These are phyloP conservation scores for Oostethus manadensis DNA, from an alignment of 2,113 vertebrate species.

Conservation along the genomic window DNA sequence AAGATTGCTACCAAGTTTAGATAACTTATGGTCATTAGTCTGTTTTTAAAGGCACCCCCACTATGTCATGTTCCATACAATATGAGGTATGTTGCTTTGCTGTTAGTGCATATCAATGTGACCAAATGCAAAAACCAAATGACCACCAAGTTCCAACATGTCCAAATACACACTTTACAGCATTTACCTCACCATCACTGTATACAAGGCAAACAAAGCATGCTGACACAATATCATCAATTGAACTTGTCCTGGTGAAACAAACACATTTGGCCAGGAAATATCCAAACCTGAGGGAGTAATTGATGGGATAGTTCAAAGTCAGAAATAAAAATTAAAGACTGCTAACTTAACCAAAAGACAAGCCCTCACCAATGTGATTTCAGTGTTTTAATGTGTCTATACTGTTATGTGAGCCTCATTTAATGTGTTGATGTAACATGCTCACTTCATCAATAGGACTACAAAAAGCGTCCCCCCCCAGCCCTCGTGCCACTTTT, in stretches of 20 bases:
- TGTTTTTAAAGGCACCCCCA: constrained; percentile 45
- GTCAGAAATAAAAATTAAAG: not conserved
- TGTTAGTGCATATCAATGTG: constrained; percentile 71
- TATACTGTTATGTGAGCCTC: too few species aligned
- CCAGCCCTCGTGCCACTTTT: not conserved
- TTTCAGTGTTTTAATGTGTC: not conserved
- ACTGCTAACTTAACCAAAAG: not conserved
- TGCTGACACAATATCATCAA: constrained; percentile 42
- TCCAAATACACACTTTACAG: constrained; percentile 55
- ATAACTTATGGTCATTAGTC: constrained; percentile 36
- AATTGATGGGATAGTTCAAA: not conserved
- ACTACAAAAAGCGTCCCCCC: too few species aligned
- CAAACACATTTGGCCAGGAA: constrained; percentile 36
- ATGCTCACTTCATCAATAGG: not conserved
- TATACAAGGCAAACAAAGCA: constrained; percentile 54
- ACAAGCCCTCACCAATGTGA: not conserved
- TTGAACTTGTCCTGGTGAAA: constrained; percentile 33
- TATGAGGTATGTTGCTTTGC: constrained; percentile 75
- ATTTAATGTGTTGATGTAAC: too few species aligned
- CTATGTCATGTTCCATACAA: constrained; percentile 65
- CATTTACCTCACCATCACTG: constrained; percentile 51
- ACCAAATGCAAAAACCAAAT: constrained; percentile 73
- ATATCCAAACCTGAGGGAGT: not conserved
- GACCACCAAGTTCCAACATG: constrained; percentile 53
- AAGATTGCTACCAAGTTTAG: constrained; percentile 22